Conservation (phyloP, 2,888 invertebrate genomes). For the Drosophila melanosoma region DNA sequence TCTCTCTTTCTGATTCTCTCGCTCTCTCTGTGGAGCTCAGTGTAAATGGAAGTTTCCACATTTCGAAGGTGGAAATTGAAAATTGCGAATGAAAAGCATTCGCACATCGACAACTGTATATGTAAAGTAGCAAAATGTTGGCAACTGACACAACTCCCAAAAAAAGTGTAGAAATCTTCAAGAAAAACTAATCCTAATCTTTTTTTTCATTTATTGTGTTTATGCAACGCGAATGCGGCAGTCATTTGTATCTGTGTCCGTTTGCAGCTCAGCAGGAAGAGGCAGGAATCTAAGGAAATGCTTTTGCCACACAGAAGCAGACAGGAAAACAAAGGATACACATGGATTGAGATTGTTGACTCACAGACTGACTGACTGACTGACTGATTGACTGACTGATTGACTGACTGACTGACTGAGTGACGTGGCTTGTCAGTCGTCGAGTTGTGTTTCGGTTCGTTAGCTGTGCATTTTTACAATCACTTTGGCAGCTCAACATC, state of each 20-base stretch:
- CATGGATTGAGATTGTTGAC: constrained; percentile 14
- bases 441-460: constrained; percentile 81
- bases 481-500: constrained; percentile 70
- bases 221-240: constrained; percentile 50
- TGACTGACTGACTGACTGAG: background rate
- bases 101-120: constrained; percentile 61
- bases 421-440: constrained; percentile 62
- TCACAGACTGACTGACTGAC: background rate
- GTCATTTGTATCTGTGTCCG: constrained; percentile 64
- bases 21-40: constrained; percentile 22
- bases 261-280: constrained; percentile 38
- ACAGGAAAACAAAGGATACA: constrained; percentile 16
- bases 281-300: constrained; percentile 15
- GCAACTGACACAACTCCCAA: constrained; percentile 40
- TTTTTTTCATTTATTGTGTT: constrained; percentile 46
- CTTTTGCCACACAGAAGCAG: background rate
- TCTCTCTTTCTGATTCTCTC: too few relatives aligned
- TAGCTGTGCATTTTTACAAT: constrained; percentile 79
- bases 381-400: constrained; percentile 4
- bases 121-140: constrained; percentile 70
- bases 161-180: constrained; percentile 1
- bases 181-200: background rate
- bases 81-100: constrained; percentile 71
- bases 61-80: constrained; percentile 76
- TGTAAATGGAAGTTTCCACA: constrained; percentile 75